Evolutionary conservation across 2,888 invertebrate genomes (phyloP).

Genomic region (Synergus gifuensis): DNA sequence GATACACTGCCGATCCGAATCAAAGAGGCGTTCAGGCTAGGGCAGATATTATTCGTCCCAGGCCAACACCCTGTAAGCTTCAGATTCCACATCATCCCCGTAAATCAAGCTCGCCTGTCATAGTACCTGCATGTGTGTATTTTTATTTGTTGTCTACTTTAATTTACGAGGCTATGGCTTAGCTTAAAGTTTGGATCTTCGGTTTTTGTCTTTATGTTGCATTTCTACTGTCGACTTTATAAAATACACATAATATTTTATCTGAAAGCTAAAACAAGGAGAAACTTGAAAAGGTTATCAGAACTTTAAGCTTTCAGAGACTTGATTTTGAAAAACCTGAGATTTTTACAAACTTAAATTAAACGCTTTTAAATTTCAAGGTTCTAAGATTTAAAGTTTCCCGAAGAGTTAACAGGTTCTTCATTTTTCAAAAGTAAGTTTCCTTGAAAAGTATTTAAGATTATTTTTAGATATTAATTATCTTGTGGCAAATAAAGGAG

Average conservation of each 20-base stretch:
- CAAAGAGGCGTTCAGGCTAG: slow-evolving; percentile 84
- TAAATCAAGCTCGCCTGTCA: slow-evolving; percentile 74
- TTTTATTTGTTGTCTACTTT: slow-evolving; percentile 56
- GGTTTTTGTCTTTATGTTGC: slow-evolving; percentile 4
- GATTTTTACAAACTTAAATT: no score
- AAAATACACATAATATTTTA: not conserved
- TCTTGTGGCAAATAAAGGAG: not conserved
- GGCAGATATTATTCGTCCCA: slow-evolving; percentile 88
- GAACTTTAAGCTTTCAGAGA: not conserved
- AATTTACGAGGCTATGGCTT: slow-evolving; percentile 9
- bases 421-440: not conserved
- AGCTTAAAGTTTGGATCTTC: not conserved
- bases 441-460: not conserved
- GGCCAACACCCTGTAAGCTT: slow-evolving; percentile 83
- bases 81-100: slow-evolving; percentile 73
- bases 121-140: slow-evolving; percentile 76
- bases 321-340: not conserved
- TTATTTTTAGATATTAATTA: not conserved
- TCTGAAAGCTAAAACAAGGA: not conserved
- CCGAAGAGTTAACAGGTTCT: not conserved
- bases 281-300: not conserved
- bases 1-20: slow-evolving; percentile 90
- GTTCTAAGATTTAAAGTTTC: not conserved
- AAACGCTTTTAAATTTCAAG: no score
- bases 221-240: not conserved